Evolutionary conservation across 2,113 vertebrate genomes (phyloP), one percentile per base, ranked within the genome.

Genomic region (Hydropotes inermis): DNA sequence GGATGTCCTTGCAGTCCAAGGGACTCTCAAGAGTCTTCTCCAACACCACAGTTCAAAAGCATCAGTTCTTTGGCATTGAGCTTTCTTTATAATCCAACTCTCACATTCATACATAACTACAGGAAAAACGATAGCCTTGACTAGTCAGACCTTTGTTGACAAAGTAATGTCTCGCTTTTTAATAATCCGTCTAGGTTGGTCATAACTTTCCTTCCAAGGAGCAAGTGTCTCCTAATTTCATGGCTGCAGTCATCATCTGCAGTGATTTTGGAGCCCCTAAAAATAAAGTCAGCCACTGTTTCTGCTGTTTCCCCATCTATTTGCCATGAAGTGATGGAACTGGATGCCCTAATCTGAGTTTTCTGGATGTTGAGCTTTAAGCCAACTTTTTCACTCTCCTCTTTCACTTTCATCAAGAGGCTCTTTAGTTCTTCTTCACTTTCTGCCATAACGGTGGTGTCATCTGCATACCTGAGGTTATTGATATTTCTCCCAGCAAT

Each of bases 401-500:
- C 64, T 67, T 67, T 67, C 4, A 67, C 33, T 67, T 67, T 67
- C 33, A 67, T 19, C 8, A 36, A 67, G 64, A 67, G 0, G 2
- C 4, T 21, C 33, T 67, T 36, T 36, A 67, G 64, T 36, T 67
- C 64, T 15, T 61, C 60, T 36, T 67, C 0, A 0, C 33, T 36
- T 67, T 67, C 64, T 67, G 64, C 17, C 64, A 21, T 67, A 21
- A 67, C 33, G 4, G 4, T 67, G 64, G 33, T 67, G 17, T 36
- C 33, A 36, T 21, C 64, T 36, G 64, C 33, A 67, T 67, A 36
- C 36, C 64, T 21, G 33, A 70, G 64, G 17, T 67, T 36, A 10
- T 10, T 70, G 17, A 36, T 5, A 70, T 70, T 36, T 70, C n/a
- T 70, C 64, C 17, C 1, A 2, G 17, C 4, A 67, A 21, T 36